These are phyloP conservation scores for Eupithecia dodoneata DNA, from an alignment of 2,888 invertebrate genomes.

Conservation along the genomic window DNA sequence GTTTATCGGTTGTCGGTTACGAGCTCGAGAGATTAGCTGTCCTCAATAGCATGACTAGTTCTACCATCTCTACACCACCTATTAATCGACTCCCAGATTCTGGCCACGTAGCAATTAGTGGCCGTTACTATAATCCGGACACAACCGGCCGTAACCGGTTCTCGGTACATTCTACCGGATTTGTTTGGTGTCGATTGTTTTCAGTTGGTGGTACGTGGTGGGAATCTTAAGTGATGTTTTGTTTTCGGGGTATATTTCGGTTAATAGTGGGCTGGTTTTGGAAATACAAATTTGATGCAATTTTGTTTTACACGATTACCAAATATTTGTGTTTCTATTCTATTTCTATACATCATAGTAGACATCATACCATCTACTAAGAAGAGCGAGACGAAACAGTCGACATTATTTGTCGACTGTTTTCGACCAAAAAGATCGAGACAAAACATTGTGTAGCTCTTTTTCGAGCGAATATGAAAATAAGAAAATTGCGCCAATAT, in stretches of 20 bases:
- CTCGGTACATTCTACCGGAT: constrained; percentile 55
- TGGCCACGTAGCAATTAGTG: constrained; percentile 75
- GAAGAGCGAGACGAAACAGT: no score
- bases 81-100: constrained; percentile 54
- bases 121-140: constrained; percentile 68
- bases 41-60: constrained; percentile 17
- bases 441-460: no score
- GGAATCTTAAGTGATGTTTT: constrained; percentile 58
- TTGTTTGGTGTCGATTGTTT: constrained; percentile 79
- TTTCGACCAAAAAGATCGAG: no score
- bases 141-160: constrained; percentile 49
- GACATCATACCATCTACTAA: no score
- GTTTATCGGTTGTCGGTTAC: background rate
- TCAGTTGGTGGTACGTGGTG: constrained; percentile 52
- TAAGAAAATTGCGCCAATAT: no score
- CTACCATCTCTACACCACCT: constrained; percentile 34
- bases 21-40: constrained; percentile 8
- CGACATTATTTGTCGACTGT: no score
- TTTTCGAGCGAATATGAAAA: no score
- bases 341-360: no score
- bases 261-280: constrained; percentile 1
- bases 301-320: background rate
- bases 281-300: constrained; percentile 11
- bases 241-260: constrained; percentile 22
- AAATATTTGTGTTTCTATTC: no score